These are phyloP conservation scores for Gymnobelideus leadbeateri DNA, from an alignment of 2,113 vertebrate species.

Conservation along the genomic window DNA sequence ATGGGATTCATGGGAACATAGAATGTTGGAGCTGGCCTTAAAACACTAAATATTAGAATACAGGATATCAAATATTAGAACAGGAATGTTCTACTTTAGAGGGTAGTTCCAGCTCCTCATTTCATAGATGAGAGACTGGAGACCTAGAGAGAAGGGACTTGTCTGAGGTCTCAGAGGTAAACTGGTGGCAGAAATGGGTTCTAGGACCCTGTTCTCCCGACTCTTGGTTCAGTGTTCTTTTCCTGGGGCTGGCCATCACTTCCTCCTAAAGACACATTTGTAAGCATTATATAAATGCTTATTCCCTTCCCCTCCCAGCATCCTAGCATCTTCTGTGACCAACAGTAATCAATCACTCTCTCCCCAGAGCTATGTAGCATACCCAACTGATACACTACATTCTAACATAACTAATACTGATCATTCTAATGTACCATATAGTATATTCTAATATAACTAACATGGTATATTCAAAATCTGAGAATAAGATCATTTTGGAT, in stretches of 20 bases:
- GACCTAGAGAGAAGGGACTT: not conserved
- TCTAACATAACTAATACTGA: not conserved
- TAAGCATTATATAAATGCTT: not conserved
- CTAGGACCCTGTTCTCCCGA: not conserved
- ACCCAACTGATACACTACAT: not conserved
- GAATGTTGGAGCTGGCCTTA: too few relatives aligned
- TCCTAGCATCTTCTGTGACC: not conserved
- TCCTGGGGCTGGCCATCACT: not conserved
- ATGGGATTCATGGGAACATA: too few relatives aligned
- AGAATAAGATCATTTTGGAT: not conserved
- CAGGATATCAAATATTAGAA: not conserved
- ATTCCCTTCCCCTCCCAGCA: not conserved
- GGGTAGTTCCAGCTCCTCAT: not conserved
- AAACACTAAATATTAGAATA: too few relatives aligned
- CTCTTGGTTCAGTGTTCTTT: not conserved
- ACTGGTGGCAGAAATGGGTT: not conserved
- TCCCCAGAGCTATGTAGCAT: not conserved
- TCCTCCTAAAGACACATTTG: not conserved
- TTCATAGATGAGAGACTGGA: not conserved
- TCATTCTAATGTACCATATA: not conserved
- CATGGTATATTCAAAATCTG: not conserved
- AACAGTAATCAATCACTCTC: not conserved
- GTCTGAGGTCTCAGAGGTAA: not conserved
- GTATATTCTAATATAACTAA: not conserved
- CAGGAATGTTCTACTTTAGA: not conserved